Conservation (phyloP, 2,888 invertebrate species). For the Drosophila rellima region DNA sequence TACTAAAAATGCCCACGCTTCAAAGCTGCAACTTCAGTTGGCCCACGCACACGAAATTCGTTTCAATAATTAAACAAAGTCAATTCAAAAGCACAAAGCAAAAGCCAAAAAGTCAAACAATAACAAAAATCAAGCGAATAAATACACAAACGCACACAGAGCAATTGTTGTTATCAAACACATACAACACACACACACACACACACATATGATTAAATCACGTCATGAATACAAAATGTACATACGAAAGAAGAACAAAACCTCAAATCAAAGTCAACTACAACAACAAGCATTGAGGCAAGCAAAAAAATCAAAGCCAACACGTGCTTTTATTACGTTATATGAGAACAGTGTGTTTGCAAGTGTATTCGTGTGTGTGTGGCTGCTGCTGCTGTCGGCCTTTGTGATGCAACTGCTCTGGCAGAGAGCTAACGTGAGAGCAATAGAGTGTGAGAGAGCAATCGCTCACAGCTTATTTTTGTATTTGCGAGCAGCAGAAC, state of each 20-base stretch:
- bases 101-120: constrained; percentile 45
- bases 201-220: constrained; percentile 39
- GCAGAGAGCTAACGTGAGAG: constrained; percentile 23
- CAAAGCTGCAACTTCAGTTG: constrained; percentile 26
- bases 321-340: constrained; percentile 84
- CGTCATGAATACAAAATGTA: constrained; percentile 66
- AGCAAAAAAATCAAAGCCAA: constrained; percentile 75
- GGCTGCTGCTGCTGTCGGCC: constrained; percentile 25
- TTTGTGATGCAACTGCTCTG: constrained; percentile 67
- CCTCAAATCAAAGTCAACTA: constrained; percentile 53
- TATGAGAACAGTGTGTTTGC: constrained; percentile 33
- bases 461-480: constrained; percentile 4
- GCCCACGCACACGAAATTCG: constrained; percentile 49
- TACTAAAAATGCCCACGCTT: constrained; percentile 35
- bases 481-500: constrained; percentile 47
- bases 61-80: constrained; percentile 54
- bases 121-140: constrained; percentile 35
- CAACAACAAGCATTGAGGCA: constrained; percentile 26
- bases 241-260: constrained; percentile 29
- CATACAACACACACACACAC: constrained; percentile 19
- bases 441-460: constrained; percentile 18
- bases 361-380: constrained; percentile 30
- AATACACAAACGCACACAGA: constrained; percentile 13
- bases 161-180: constrained; percentile 55
- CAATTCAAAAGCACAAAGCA: constrained; percentile 46